Evolutionary conservation across 2,113 vertebrate genomes (phyloP).

Genomic region (Apodemus speciosus): DNA sequence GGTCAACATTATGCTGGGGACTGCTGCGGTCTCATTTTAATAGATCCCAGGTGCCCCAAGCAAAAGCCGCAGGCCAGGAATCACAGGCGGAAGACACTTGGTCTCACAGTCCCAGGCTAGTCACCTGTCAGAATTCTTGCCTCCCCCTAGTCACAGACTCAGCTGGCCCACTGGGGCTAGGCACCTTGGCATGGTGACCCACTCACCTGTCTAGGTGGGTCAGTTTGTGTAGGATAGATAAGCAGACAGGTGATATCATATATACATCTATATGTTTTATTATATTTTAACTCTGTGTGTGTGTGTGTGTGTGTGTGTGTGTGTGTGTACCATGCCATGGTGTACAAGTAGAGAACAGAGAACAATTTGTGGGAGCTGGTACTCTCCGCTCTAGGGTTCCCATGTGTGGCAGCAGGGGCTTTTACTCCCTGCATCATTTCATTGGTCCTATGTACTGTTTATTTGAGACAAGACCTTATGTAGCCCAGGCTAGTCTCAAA

Average conservation of each 20-base stretch:
- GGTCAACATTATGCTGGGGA: slow-evolving; percentile 52
- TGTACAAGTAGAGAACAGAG: not conserved
- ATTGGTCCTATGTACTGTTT: not conserved
- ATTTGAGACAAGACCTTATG: not conserved
- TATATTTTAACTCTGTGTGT: not conserved
- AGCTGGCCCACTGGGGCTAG: not conserved
- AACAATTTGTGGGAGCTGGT: not conserved
- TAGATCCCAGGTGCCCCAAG: not conserved
- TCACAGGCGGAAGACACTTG: not conserved
- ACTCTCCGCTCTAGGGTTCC: not conserved
- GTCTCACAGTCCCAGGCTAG: not conserved
- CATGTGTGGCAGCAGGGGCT: not conserved
- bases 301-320: not conserved
- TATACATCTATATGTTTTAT: not conserved
- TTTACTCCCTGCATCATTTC: not conserved
- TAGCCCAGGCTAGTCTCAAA: not conserved
- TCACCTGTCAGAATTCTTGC: not conserved
- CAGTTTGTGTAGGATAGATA: slow-evolving; percentile 47
- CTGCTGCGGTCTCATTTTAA: not conserved
- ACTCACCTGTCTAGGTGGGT: slow-evolving; percentile 42
- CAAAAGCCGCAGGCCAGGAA: not conserved
- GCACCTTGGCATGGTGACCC: slow-evolving; percentile 37
- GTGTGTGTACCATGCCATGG: not conserved
- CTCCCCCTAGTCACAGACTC: not conserved
- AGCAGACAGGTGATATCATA: too few species aligned